These are phyloP conservation scores for Progne subis DNA, from an alignment of 2,113 vertebrate species.

Conservation along the genomic window DNA sequence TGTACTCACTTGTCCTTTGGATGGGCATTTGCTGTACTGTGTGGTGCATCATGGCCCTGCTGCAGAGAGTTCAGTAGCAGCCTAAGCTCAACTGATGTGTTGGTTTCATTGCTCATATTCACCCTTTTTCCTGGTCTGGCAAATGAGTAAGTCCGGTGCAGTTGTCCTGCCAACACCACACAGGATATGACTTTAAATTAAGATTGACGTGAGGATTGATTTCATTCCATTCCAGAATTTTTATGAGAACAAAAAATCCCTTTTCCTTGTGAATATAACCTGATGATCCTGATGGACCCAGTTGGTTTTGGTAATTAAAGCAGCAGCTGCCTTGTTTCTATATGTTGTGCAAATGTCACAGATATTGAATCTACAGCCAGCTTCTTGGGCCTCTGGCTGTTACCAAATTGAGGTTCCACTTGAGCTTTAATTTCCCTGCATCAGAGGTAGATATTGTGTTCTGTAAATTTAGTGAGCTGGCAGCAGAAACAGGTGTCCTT, in stretches of 20 bases:
- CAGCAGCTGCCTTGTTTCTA: background rate
- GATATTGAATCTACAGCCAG: background rate
- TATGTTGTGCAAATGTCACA: background rate
- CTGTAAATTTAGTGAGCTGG: background rate
- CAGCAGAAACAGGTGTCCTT: background rate
- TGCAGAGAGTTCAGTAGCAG: background rate
- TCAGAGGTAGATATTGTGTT: background rate
- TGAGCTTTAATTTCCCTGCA: background rate
- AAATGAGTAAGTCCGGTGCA: background rate
- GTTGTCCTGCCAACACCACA: background rate
- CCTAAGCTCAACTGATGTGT: background rate
- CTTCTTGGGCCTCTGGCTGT: background rate
- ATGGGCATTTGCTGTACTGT: background rate
- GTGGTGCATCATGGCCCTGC: background rate
- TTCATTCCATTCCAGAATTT: background rate
- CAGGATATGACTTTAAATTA: background rate
- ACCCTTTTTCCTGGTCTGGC: background rate
- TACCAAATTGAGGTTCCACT: background rate
- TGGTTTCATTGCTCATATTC: background rate
- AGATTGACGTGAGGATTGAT: background rate
- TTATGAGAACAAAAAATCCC: background rate
- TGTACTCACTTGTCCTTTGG: background rate
- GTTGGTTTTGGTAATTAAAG: background rate
- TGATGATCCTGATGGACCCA: background rate
- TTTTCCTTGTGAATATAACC: background rate